Percentiles rank a stretch among this genome's conserved stretches.
Conservation (phyloP, 2,797 vertebrate genomes). For the Macroramphosus scolopax region DNA sequence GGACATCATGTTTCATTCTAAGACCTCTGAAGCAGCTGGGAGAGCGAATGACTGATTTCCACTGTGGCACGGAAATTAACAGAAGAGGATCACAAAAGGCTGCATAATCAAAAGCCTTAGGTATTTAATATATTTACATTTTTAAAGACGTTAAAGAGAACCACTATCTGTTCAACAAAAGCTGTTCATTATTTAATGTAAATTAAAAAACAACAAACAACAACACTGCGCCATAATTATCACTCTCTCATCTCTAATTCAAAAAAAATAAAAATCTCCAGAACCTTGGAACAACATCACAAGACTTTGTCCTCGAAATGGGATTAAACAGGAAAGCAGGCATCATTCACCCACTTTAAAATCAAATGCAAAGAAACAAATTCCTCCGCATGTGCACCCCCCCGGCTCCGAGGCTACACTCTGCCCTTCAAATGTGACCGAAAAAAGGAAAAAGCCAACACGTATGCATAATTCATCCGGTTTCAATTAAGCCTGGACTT, state of each 20-base stretch:
- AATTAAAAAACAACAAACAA: not conserved
- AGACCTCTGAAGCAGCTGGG: not conserved
- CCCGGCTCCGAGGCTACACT: conserved; percentile 31
- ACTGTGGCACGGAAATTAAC: not conserved
- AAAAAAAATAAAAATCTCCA: conserved; percentile 1
- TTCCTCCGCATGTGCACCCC: conserved; percentile 34
- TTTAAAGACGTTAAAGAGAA: too few species aligned
- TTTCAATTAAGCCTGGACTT: conserved; percentile 66
- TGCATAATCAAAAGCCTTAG: too few species aligned
- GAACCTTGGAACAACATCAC: conserved; percentile 4
- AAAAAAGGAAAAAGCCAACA: conserved; percentile 26
- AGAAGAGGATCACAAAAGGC: too few species aligned
- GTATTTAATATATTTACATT: too few species aligned
- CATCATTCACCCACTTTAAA: conserved; percentile 20
- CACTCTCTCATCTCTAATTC: not conserved
- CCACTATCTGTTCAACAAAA: too few species aligned
- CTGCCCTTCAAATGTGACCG: conserved; percentile 54
- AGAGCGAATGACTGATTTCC: conserved; percentile 2
- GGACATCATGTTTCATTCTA: conserved; percentile 33
- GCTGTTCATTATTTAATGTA: too few species aligned
- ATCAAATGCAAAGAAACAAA: conserved; percentile 17
- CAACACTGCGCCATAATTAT: not conserved
- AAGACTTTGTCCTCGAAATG: conserved; percentile 10
- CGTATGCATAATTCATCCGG: conserved; percentile 71
- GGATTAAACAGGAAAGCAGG: conserved; percentile 16